A percentile compares a stretch with the other conserved stretches of the same genome.
phyloP scores from a whole-genome alignment of 1,140 invertebrate species.

The Rhopalosiphum padi region DNA sequence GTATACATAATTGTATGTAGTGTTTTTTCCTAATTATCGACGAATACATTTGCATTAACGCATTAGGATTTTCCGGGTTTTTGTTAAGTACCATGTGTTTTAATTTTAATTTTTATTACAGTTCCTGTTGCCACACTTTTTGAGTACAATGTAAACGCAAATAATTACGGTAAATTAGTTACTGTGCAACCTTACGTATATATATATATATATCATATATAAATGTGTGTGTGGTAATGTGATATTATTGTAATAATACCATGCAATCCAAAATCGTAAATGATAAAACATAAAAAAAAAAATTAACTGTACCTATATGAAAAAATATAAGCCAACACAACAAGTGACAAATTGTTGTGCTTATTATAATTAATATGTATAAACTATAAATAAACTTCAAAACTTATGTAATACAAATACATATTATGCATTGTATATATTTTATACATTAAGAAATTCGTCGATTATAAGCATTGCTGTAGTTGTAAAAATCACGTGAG shows the following conservation, averaged over 20 bases:
- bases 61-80: slow-evolving; percentile 13
- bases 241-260: neutral
- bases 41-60: too few relatives aligned
- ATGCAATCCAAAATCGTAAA: neutral
- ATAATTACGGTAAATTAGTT: slow-evolving; percentile 14
- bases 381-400: too few relatives aligned
- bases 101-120: neutral
- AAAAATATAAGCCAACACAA: too few relatives aligned
- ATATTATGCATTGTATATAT: too few relatives aligned
- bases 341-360: too few relatives aligned
- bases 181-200: neutral
- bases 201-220: neutral
- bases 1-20: neutral
- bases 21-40: neutral
- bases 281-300: neutral
- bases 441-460: too few relatives aligned
- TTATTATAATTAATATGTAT: too few relatives aligned
- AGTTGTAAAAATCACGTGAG: too few relatives aligned
- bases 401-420: too few relatives aligned
- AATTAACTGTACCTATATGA: too few relatives aligned
- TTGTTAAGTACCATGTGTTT: neutral
- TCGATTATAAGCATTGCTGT: too few relatives aligned
- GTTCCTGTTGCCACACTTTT: slow-evolving; percentile 38
- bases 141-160: neutral
- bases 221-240: neutral